A percentile compares a stretch with the other conserved stretches of the same genome.
These are phyloP conservation scores for Drosophila tani DNA, from an alignment of 1,140 invertebrate genomes.

Conservation along the genomic window DNA sequence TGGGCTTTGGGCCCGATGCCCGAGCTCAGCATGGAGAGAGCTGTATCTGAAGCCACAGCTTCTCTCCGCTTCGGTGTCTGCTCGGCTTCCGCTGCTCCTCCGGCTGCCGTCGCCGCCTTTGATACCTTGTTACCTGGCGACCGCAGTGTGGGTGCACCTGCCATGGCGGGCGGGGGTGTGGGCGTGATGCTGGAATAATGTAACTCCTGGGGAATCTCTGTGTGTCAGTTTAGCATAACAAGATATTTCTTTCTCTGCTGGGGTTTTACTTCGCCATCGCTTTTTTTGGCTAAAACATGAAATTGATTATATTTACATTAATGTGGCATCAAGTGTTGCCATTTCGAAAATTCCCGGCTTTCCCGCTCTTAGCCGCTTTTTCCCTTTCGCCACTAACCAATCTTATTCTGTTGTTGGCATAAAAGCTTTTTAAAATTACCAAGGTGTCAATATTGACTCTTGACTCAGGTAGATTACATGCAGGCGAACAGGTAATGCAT, in stretches of 20 bases:
- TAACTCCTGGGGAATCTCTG: constrained; percentile 82
- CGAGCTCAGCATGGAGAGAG: constrained; percentile 27
- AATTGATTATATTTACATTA: constrained; percentile 84
- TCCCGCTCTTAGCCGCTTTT: constrained; percentile 14
- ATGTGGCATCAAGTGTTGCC: constrained; percentile 78
- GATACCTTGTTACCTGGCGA: constrained; percentile 72
- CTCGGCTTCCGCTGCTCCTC: constrained; percentile 55
- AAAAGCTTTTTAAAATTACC: constrained; percentile 72
- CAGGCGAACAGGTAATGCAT: neutral
- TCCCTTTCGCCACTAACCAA: constrained; percentile 9
- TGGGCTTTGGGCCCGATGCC: constrained; percentile 26
- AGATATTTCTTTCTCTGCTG: constrained; percentile 74
- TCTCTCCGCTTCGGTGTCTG: constrained; percentile 60
- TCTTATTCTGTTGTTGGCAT: constrained; percentile 47
- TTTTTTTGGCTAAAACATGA: constrained; percentile 80
- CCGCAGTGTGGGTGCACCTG: constrained; percentile 24
- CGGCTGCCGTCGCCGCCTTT: constrained; percentile 14
- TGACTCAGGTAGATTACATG: constrained; percentile 60
- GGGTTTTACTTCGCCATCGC: constrained; percentile 43
- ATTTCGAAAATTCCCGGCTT: constrained; percentile 62
- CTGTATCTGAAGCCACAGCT: constrained; percentile 25
- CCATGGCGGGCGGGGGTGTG: neutral
- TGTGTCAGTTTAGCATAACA: constrained; percentile 84
- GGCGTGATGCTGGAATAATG: constrained; percentile 60
- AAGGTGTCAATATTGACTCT: constrained; percentile 78